Evolutionary conservation across 2,113 vertebrate species (phyloP).

Genomic region (Catharus bicknelli): DNA sequence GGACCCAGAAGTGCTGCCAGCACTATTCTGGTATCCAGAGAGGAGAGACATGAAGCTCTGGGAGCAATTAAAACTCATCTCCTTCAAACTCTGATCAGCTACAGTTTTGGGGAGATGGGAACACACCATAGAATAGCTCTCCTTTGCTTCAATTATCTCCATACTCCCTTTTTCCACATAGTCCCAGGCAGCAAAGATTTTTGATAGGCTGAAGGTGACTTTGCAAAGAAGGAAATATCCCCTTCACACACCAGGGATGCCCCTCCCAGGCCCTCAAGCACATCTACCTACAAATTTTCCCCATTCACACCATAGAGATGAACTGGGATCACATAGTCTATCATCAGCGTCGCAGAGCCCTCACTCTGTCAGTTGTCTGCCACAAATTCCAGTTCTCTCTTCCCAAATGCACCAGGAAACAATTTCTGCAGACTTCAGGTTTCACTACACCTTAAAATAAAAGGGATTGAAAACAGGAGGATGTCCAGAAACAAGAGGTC

Average conservation of each 20-base stretch:
- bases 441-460: background rate
- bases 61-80: background rate
- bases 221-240: background rate
- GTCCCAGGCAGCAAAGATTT: background rate
- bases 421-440: background rate
- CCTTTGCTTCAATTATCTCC: background rate
- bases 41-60: background rate
- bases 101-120: background rate
- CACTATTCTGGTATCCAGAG: background rate
- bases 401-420: background rate
- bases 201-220: background rate
- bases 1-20: background rate
- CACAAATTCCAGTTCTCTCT: background rate
- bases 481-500: background rate
- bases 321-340: background rate
- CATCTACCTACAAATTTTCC: background rate
- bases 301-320: background rate
- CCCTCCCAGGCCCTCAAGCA: background rate
- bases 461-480: background rate
- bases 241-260: fast-evolving
- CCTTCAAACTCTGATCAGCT: background rate
- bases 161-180: background rate
- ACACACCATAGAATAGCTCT: background rate
- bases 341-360: background rate
- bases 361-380: background rate